phyloP scores from a whole-genome alignment of 2,113 vertebrate genomes.

The Oostethus manadensis region DNA sequence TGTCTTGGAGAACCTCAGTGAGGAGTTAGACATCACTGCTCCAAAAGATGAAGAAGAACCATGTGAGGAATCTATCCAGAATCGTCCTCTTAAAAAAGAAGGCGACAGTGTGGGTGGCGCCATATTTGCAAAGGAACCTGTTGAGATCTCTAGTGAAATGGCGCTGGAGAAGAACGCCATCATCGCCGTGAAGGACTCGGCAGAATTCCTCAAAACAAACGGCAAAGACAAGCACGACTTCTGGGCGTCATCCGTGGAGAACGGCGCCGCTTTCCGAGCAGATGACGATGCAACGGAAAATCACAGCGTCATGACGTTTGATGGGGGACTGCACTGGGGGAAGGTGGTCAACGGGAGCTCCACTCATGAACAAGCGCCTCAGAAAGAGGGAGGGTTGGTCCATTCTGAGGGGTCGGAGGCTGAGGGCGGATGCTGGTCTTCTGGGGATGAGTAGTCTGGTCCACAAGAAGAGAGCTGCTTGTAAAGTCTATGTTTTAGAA shows the following conservation, averaged over 20 bases:
- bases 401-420: slow-evolving; percentile 64
- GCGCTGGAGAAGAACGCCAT: slow-evolving; percentile 14
- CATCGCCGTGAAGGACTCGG: slow-evolving; percentile 26
- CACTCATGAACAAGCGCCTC: neutral
- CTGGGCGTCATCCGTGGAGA: slow-evolving; percentile 53
- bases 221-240: slow-evolving; percentile 49
- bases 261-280: slow-evolving; percentile 49
- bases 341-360: slow-evolving; percentile 38
- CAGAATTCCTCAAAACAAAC: slow-evolving; percentile 30
- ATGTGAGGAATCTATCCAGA: slow-evolving; percentile 9
- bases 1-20: slow-evolving; percentile 15
- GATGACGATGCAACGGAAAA: slow-evolving; percentile 21
- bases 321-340: slow-evolving; percentile 31
- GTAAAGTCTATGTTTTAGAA: neutral
- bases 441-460: slow-evolving; percentile 54
- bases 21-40: slow-evolving; percentile 12
- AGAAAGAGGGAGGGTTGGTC: slow-evolving; percentile 20
- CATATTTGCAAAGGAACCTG: slow-evolving; percentile 5
- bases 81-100: neutral
- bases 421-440: slow-evolving; percentile 67
- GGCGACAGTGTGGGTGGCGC: neutral
- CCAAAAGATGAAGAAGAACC: slow-evolving; percentile 8
- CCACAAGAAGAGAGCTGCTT: neutral
- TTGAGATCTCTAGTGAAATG: slow-evolving; percentile 20
- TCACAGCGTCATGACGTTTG: slow-evolving; percentile 32